These are phyloP conservation scores for Gavia stellata DNA, from an alignment of 2,113 vertebrate genomes.

Conservation along the genomic window DNA sequence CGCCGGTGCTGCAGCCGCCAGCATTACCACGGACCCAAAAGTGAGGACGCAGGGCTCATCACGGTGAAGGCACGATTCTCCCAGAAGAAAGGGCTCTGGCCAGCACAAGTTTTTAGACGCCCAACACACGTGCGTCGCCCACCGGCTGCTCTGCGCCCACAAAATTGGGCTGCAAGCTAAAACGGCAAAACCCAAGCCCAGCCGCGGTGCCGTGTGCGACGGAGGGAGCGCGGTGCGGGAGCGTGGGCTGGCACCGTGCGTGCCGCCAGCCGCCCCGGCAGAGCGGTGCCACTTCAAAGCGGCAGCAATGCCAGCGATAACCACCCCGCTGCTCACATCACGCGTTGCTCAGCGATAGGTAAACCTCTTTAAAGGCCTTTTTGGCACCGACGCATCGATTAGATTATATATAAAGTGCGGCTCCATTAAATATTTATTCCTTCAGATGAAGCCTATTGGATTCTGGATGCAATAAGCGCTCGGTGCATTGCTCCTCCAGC, in stretches of 20 bases:
- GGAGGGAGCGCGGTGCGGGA: rapidly evolving
- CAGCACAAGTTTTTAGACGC: not conserved
- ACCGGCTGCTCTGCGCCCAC: rapidly evolving
- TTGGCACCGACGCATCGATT: constrained; percentile 39
- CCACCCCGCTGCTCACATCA: not conserved
- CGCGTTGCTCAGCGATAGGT: not conserved
- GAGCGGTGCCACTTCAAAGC: not conserved
- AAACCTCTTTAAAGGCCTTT: constrained; percentile 38
- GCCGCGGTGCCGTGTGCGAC: rapidly evolving
- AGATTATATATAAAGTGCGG: constrained; percentile 51
- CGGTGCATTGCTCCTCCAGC: not conserved
- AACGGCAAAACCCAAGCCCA: rapidly evolving
- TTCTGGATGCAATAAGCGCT: not conserved
- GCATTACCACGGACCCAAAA: rapidly evolving
- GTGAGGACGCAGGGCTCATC: not conserved
- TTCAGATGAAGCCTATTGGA: constrained; percentile 8
- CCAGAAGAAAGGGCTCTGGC: not conserved
- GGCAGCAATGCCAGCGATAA: not conserved
- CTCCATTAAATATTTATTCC: constrained; percentile 62
- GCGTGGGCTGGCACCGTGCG: rapidly evolving
- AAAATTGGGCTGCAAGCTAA: rapidly evolving
- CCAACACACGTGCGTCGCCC: rapidly evolving
- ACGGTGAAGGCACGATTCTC: rapidly evolving
- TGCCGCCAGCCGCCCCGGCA: not conserved
- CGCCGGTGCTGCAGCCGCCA: rapidly evolving